A percentile compares a stretch with the other conserved stretches of the same genome.
phyloP scores from a whole-genome alignment of 2,888 invertebrate species.

The Ichneumoninae sp. region DNA sequence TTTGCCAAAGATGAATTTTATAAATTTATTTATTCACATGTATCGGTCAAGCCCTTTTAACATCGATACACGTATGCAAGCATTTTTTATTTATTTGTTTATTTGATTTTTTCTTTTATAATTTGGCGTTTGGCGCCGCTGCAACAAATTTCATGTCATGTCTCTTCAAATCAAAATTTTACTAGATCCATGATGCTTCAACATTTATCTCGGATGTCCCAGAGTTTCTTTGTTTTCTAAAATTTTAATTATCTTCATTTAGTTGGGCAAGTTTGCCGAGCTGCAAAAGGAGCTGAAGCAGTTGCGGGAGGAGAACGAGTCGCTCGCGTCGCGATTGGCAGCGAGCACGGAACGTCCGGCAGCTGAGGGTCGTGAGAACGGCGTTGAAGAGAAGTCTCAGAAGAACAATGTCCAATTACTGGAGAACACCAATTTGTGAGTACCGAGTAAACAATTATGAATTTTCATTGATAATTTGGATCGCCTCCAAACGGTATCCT shows the following conservation, averaged over 20 bases:
- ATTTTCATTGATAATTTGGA: not conserved
- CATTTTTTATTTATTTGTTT: too few species aligned
- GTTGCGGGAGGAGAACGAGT: constrained; percentile 83
- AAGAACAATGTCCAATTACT: constrained; percentile 74
- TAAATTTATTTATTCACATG: too few species aligned
- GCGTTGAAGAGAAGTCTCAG: constrained; percentile 79
- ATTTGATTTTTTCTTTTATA: too few species aligned
- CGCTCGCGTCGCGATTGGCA: constrained; percentile 82
- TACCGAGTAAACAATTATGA: not conserved
- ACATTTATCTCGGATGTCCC: not conserved
- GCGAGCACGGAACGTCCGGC: constrained; percentile 83
- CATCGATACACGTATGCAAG: too few species aligned
- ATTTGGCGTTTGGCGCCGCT: too few species aligned
- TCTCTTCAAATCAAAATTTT: not conserved
- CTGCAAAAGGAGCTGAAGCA: constrained; percentile 79
- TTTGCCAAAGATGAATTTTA: too few species aligned
- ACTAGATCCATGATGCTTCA: not conserved
- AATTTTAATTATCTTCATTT: constrained; percentile 25
- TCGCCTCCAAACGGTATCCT: not conserved
- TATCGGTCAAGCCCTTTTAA: too few species aligned
- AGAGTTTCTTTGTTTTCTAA: not conserved
- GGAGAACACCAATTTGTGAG: constrained; percentile 78
- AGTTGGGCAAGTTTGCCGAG: constrained; percentile 74
- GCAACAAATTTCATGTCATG: too few species aligned
- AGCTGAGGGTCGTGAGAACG: constrained; percentile 83